Evolutionary conservation across 2,113 vertebrate species (phyloP), one percentile per base, ranked within the genome.

Genomic region (Cephalopholis sonnerati): DNA sequence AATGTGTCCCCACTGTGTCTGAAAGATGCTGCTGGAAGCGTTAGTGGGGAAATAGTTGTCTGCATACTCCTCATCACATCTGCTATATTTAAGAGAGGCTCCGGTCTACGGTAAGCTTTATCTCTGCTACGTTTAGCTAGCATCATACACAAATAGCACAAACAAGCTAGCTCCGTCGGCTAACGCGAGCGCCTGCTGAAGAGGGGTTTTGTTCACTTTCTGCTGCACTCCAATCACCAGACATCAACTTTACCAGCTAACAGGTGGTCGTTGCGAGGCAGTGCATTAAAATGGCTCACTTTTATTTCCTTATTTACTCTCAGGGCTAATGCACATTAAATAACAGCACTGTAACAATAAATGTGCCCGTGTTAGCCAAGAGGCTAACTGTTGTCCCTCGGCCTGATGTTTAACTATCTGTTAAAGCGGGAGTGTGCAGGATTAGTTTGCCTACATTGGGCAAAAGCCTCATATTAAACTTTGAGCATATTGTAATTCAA

Each of bases 101-200:
- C 54, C 27, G 58, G 65, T 16, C 12, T 27, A n/a, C 11, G 92
- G 88, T 91, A 85, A 91, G 82, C 48, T 46, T 32, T 2, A 12
- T 20, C 17, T 59, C 41, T 59, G 18, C 12, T 24, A 1, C 22
- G 13, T 46, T 59, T 41, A 50, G 74, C 59, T 25, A 72, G 46
- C 55, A 59, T 61, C 0, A 5, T 51, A 24, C 13, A 69, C 22
- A 63, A 62, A 51, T 62, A 76, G 76, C 79, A 29, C 41, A 12
- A 62, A 4, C 12, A 4, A 20, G 84, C 74, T 91, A 90, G 55
- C 81, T 65, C 3, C 3, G 24, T 7, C 13, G 25, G 83, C 82
- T 67, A 9, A 71, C 16, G 58, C 48, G 79, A 76, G 16, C 72
- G 27, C 20, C 48, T 41, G 79, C 83, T 69, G 24, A 50, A 12